Evolutionary conservation across 2,888 invertebrate species (phyloP).

Genomic region (Conistra vaccinii): DNA sequence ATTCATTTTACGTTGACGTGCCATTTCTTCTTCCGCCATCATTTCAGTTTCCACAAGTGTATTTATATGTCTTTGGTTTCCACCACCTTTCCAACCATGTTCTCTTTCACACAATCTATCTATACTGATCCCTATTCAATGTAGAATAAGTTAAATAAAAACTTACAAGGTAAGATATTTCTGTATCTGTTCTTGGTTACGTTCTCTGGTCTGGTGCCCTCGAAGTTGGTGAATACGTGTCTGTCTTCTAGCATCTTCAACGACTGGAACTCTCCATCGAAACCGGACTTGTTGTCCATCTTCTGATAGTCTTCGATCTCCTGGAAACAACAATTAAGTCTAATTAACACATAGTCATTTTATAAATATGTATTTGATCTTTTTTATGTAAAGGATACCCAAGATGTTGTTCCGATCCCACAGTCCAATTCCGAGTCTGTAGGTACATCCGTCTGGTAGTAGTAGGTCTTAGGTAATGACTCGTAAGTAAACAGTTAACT

Average conservation of each 20-base stretch:
- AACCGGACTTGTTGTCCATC: constrained; percentile 88
- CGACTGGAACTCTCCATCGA: constrained; percentile 99
- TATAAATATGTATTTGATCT: background rate
- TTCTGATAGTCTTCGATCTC: constrained; percentile 74
- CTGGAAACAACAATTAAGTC: constrained; percentile 65
- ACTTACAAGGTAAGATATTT: constrained; percentile 97
- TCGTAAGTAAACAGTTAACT: background rate
- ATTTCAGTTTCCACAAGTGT: background rate
- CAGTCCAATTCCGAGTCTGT: background rate
- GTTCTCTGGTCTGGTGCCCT: constrained; percentile 97
- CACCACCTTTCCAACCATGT: background rate
- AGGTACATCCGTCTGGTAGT: background rate
- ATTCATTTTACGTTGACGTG: background rate
- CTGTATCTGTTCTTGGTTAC: constrained; percentile 98
- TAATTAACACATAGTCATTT: background rate
- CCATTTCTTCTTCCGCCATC: background rate
- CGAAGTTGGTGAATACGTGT: constrained; percentile 96
- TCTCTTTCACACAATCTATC: background rate
- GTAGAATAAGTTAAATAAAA: background rate
- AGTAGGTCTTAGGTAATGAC: no score
- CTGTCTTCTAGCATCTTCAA: constrained; percentile 97
- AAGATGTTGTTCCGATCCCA: background rate
- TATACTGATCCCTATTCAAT: background rate
- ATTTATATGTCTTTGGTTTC: background rate
- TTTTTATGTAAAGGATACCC: background rate